phyloP scores from a whole-genome alignment of 2,113 vertebrate genomes.

The Engraulis encrasicolus region DNA sequence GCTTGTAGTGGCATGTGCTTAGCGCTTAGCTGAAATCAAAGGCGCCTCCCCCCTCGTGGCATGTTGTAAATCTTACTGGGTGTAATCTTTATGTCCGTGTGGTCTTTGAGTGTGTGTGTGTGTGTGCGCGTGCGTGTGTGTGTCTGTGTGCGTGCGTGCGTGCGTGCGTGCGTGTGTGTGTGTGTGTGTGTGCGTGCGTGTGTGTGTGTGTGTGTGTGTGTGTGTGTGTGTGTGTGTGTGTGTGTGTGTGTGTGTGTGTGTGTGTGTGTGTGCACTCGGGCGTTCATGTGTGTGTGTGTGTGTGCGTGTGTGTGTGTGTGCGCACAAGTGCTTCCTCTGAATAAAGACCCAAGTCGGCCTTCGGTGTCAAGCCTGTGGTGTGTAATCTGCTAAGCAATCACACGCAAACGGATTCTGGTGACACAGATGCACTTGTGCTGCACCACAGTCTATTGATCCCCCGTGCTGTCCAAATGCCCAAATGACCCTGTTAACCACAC shows the following conservation, averaged over 20 bases:
- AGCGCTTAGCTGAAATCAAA: not conserved
- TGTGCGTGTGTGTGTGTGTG: not conserved
- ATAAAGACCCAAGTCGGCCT: not conserved
- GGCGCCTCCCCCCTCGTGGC: not conserved
- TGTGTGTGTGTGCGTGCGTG: not conserved
- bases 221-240: not conserved
- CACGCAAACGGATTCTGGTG: conserved; percentile 74
- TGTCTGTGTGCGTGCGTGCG: not conserved
- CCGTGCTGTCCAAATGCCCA: conserved; percentile 86
- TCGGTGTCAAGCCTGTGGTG: conserved; percentile 42
- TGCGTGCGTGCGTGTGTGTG: not conserved
- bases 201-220: not conserved
- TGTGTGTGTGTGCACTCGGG: not conserved
- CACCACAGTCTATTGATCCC: conserved; percentile 83
- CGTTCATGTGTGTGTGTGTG: not conserved
- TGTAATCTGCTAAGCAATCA: conserved; percentile 72
- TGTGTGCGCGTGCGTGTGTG: not conserved
- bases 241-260: not conserved
- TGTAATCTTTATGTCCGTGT: too few relatives aligned
- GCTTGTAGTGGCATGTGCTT: not conserved
- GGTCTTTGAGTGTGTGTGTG: conserved; percentile 6
- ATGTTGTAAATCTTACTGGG: not conserved
- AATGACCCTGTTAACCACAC: conserved; percentile 80
- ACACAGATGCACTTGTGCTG: conserved; percentile 80
- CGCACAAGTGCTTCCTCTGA: not conserved